A percentile compares a stretch with the other conserved stretches of the same genome.
These are phyloP conservation scores for Podarcis lilfordi DNA, from an alignment of 2,797 vertebrate genomes.

Conservation along the genomic window DNA sequence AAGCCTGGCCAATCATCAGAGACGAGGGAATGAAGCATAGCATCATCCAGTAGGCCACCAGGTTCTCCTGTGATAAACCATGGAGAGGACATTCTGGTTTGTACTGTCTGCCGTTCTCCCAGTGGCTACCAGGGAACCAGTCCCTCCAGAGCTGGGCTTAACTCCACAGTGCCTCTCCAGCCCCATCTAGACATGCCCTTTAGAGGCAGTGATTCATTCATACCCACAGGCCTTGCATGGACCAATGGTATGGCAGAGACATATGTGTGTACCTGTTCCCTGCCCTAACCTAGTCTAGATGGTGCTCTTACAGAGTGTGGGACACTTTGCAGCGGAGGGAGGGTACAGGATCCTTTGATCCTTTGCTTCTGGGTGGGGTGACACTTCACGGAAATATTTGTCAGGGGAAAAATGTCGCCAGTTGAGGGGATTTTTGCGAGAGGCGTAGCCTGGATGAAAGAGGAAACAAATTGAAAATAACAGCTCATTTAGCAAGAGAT, in stretches of 20 bases:
- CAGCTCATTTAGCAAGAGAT: conserved; percentile 65
- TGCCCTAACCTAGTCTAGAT: not conserved
- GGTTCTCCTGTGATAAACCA: no score
- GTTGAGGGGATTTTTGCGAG: conserved; percentile 26
- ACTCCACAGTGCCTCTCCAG: not conserved
- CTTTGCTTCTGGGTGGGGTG: conserved; percentile 7
- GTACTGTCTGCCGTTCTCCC: not conserved
- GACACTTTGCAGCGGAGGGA: fast-evolving
- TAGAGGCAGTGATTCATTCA: not conserved
- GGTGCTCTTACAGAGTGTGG: not conserved
- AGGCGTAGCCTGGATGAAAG: conserved; percentile 12
- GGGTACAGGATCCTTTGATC: conserved; percentile 45
- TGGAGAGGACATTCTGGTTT: not conserved
- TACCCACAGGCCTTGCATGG: not conserved
- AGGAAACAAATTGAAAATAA: conserved; percentile 48
- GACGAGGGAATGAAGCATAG: no score
- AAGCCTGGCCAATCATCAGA: no score
- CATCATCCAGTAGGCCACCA: no score
- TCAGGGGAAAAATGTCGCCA: conserved; percentile 18
- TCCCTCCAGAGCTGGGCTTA: not conserved
- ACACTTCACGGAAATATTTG: conserved; percentile 46
- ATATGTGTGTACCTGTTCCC: not conserved
- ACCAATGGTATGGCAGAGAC: no score
- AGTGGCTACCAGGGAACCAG: not conserved
- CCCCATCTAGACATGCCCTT: not conserved